Evolutionary conservation across 1,140 invertebrate genomes (phyloP), one percentile per base, ranked within the genome.

Genomic region (Trichonephila clavata): DNA sequence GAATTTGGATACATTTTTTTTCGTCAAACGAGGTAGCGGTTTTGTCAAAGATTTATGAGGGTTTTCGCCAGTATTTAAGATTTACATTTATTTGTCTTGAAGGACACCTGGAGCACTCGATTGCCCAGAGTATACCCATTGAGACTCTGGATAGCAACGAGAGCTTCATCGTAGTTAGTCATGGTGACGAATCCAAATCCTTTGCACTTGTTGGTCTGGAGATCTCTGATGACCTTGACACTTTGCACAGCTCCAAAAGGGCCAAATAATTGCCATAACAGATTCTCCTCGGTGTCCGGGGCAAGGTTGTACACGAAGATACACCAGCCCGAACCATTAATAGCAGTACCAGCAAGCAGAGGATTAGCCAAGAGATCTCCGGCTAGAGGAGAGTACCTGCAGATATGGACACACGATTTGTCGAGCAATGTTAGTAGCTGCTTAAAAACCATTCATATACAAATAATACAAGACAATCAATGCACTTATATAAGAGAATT

Each of bases 101-200:
- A 99, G 96, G 98, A 99, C 95, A 99, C 99, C 97, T 99, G 99
- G 95, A 99, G 97, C 94, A 99, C 98, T 90, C 99, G 97, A 96
- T 99, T 99, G 95, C 98, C 99, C 94, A 99, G 97, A 94, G 98
- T 99, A 96, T 99, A 99, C 86, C 99, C 99, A 96, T 99, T 99
- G 92, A 99, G 97, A 94, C 98, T 98, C 96, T 99, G 98, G 95
- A 99, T 99, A 88, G 99, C 99, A 94, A 99, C 98, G 57, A 99
- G 97, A 18, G 99, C 99, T 96, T 99, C 99, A 96, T 99, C 99
- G 96, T 99, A 99, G 96, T 99, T 99, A 95, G 98, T 99, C 99
- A 99, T 99, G 89, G 99, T 99, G 92, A 99, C 99, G 96, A 99
- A 99, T n/a, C 99, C 99, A 96, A 99, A 99, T 95, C 99, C 99